phyloP scores from a whole-genome alignment of 2,888 invertebrate genomes.

The Atherix ibis region DNA sequence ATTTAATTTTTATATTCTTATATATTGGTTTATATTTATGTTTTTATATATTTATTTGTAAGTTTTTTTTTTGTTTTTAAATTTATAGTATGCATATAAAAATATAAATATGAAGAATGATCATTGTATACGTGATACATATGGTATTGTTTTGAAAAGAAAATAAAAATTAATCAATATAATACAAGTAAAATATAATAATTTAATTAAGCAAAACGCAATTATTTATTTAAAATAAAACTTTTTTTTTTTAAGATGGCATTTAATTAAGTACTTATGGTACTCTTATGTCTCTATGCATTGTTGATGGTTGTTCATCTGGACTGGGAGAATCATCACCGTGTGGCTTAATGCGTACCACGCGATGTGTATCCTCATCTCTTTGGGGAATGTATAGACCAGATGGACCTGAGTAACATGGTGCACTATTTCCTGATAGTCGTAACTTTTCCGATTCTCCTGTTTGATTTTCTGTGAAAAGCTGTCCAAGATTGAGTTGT shows the following conservation, averaged over 20 bases:
- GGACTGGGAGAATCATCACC: conserved; percentile 52
- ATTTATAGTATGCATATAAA: too few species aligned
- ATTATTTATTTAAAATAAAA: too few species aligned
- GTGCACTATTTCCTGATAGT: conserved; percentile 36
- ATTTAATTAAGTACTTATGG: conserved; percentile 33
- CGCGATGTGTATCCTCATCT: conserved; percentile 40
- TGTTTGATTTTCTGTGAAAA: conserved; percentile 49
- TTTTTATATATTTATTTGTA: too few species aligned
- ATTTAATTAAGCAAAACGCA: too few species aligned
- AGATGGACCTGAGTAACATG: conserved; percentile 29
- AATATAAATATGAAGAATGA: too few species aligned
- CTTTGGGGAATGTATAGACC: conserved; percentile 32
- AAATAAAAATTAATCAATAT: neutral
- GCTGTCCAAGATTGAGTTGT: conserved; percentile 65
- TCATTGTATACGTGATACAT: too few species aligned
- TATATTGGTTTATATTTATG: too few species aligned
- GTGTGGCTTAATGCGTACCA: conserved; percentile 48
- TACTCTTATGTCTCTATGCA: too few species aligned
- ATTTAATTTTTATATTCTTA: too few species aligned
- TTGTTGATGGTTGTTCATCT: conserved; percentile 47
- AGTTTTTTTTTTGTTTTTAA: too few species aligned
- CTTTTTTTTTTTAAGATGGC: too few species aligned
- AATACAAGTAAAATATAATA: neutral
- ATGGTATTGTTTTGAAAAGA: too few species aligned
- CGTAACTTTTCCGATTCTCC: conserved; percentile 51